Evolutionary conservation across 2,888 invertebrate species (phyloP), one percentile per base, ranked within the genome.

Genomic region (Noctuana brunneofusca): DNA sequence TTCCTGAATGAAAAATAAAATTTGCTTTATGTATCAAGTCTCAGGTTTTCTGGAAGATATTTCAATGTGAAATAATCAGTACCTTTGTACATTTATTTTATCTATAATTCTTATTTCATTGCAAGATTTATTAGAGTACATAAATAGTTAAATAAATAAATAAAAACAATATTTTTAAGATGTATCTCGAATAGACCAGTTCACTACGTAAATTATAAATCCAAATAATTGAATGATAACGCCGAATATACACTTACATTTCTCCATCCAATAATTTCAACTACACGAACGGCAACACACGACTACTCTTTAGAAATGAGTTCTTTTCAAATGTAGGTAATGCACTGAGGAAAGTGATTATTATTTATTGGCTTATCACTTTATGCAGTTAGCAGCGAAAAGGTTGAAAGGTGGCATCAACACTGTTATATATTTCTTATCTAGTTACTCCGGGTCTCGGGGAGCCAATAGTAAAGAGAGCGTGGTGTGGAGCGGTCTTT

Each of bases 351-450:
- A 53, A 52, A 53, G 52, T 48, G 12, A 48, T 48, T 48, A 43
- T 48, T 24, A 35, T 9, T n/a, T 27, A 27, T 48, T 35, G 38
- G 48, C 49, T 58, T 38, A 58, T 58, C 49, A 35, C 24, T 35
- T 49, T 58, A 27, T 38, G 58, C 58, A 50, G 24, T 18, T 58
- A 58, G 24, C 6, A 50, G 50, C 27, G 32, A 38, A 52, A 50
- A 52, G 58, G 58, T 59, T 43, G 24, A 58, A 35, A 43, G 54
- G 65, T 55, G 58, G 57, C 22, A 38, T 43, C 35, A 48, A 56
- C 63, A 65, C 59, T 64, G 59, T 67, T 64, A 64, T 55, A 9
- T 49, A 55, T 55, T 22, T 58, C 50, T 59, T 83, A 82, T 81
- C 78, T 63, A 66, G 56, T 62, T 58, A 63, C 64, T 69, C 65